Evolutionary conservation across 2,888 invertebrate species (phyloP).

Genomic region (Nephrotoma flavescens): DNA sequence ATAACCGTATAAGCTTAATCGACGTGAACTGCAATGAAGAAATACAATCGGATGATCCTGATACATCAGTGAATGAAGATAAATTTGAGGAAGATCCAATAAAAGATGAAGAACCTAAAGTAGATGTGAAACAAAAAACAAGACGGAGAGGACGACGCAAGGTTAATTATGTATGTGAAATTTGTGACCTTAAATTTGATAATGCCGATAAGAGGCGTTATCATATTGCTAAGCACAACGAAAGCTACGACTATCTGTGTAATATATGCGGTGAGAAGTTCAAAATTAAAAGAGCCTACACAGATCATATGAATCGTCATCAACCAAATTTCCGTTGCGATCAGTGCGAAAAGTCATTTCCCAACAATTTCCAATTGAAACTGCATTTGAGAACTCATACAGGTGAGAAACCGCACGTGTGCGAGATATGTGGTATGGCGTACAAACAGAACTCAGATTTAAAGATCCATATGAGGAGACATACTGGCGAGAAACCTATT

Average conservation of each 20-base stretch:
- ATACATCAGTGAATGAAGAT: neutral
- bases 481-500: neutral
- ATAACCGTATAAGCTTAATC: neutral
- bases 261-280: neutral
- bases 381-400: conserved; percentile 12
- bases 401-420: conserved; percentile 13
- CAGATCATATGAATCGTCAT: neutral
- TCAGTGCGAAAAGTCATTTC: neutral
- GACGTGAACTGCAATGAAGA: neutral
- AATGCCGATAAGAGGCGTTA: neutral
- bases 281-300: neutral
- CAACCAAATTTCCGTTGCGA: neutral
- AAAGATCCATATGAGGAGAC: neutral
- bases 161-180: neutral
- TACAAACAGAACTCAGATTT: conserved; percentile 13
- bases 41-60: neutral
- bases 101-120: neutral
- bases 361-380: conserved; percentile 5
- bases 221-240: neutral
- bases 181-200: neutral
- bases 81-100: neutral
- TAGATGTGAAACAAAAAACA: neutral
- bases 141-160: neutral
- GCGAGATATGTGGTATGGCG: conserved; percentile 10
- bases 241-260: neutral